Conservation (phyloP, 2,888 invertebrate genomes). For the Melanotus villosus region DNA sequence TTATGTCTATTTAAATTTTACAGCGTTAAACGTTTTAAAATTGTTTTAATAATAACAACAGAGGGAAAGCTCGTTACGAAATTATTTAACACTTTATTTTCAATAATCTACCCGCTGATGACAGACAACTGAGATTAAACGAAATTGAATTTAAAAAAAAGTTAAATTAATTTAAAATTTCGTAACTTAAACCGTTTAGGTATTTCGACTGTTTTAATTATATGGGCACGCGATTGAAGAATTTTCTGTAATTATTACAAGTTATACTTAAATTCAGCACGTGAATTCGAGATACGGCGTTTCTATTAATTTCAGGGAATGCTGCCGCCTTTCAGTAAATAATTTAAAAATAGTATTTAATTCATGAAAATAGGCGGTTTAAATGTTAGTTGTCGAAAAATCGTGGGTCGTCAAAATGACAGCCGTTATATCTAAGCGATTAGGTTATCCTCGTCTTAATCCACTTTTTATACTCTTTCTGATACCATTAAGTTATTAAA, state of each 20-base stretch:
- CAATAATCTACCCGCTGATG: slow-evolving; percentile 2
- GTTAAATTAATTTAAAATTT: slow-evolving; percentile 18
- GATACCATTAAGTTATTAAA: too few species aligned
- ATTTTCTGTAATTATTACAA: slow-evolving; percentile 8
- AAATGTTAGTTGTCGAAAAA: background rate
- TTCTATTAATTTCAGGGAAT: slow-evolving; percentile 2
- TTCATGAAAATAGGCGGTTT: background rate
- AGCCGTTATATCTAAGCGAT: too few species aligned
- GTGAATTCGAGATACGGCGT: background rate
- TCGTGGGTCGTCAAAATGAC: background rate
- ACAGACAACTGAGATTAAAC: background rate
- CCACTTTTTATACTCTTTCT: too few species aligned
- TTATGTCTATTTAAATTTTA: too few species aligned
- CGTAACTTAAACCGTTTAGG: background rate
- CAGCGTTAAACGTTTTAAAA: too few species aligned
- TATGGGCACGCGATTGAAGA: slow-evolving; percentile 9
- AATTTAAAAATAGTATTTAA: background rate
- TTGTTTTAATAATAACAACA: background rate
- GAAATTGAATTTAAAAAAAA: background rate
- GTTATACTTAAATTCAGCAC: slow-evolving; percentile 13
- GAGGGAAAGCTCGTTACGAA: background rate
- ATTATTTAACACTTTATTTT: slow-evolving; percentile 10
- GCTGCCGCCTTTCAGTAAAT: background rate
- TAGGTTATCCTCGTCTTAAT: too few species aligned
- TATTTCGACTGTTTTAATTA: slow-evolving; percentile 12